Percentiles rank a stretch among this genome's conserved stretches.
Conservation (phyloP, 2,888 invertebrate species). For the Candidula unifasciata region DNA sequence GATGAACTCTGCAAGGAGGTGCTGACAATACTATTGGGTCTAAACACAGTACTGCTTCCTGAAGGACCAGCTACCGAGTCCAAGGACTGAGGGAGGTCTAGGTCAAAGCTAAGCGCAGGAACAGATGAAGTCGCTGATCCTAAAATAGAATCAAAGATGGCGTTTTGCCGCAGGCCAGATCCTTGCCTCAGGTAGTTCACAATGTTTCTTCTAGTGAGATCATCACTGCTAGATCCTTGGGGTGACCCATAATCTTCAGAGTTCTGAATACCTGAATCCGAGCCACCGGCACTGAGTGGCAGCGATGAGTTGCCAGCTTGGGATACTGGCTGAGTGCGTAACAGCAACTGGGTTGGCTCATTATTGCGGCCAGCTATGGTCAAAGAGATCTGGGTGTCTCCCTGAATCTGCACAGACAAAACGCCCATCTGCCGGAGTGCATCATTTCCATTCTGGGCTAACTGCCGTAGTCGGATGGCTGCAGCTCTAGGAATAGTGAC, state of each 20-base stretch:
- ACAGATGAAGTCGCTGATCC: conserved; percentile 47
- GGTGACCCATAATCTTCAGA: conserved; percentile 56
- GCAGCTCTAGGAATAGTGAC: conserved; percentile 98
- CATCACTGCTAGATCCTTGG: conserved; percentile 74
- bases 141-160: conserved; percentile 68
- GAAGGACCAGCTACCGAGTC: conserved; percentile 32
- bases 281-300: conserved; percentile 30
- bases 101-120: conserved; percentile 91
- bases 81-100: conserved; percentile 78
- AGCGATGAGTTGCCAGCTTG: conserved; percentile 30
- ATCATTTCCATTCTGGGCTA: conserved; percentile 93
- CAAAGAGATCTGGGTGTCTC: conserved; percentile 82
- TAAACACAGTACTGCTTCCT: conserved; percentile 29
- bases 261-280: conserved; percentile 48
- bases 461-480: conserved; percentile 91
- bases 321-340: conserved; percentile 60
- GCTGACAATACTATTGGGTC: conserved; percentile 38
- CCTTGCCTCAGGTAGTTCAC: conserved; percentile 76
- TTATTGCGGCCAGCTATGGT: conserved; percentile 83
- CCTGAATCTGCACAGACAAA: conserved; percentile 92
- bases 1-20: conserved; percentile 5
- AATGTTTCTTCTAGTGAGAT: conserved; percentile 76
- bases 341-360: conserved; percentile 83
- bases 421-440: conserved; percentile 92
- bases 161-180: conserved; percentile 71